These are phyloP conservation scores for Myiagra hebetior DNA, from an alignment of 2,113 vertebrate genomes.

Conservation along the genomic window DNA sequence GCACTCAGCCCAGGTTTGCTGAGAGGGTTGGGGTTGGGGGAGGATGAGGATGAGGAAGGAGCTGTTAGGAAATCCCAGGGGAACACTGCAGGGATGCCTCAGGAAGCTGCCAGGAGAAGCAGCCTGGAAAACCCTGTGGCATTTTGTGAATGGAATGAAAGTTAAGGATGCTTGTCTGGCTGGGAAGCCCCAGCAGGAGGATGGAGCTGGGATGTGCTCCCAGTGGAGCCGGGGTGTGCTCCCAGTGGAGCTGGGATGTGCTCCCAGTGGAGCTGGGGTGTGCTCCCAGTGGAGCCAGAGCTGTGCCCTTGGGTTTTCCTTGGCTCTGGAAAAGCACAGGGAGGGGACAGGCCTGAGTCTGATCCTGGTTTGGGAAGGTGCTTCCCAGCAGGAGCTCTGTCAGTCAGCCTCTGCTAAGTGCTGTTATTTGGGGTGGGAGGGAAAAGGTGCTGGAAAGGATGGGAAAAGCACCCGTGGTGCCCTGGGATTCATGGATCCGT, in stretches of 20 bases:
- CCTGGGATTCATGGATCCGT: fast-evolving
- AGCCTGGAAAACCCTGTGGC: background rate
- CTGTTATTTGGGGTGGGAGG: fast-evolving
- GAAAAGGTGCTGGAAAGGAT: background rate
- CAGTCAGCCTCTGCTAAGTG: fast-evolving
- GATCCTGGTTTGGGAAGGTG: background rate
- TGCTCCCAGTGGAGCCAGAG: fast-evolving
- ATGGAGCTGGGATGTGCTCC: background rate
- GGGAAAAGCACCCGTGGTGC: background rate
- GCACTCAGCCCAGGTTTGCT: background rate
- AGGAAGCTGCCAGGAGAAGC: background rate
- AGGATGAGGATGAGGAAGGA: background rate
- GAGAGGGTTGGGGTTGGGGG: background rate
- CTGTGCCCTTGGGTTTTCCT: fast-evolving
- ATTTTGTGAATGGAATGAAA: background rate
- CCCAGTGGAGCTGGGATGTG: fast-evolving
- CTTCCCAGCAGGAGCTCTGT: background rate
- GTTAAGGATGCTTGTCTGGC: background rate
- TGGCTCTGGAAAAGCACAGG: background rate
- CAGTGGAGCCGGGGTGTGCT: fast-evolving
- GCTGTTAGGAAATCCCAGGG: background rate
- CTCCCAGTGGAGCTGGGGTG: too few species aligned
- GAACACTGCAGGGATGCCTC: background rate
- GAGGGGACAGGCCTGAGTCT: background rate
- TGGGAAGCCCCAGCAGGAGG: background rate